Percentiles rank a stretch among this genome's conserved stretches.
Conservation (phyloP, 2,113 vertebrate genomes). For the Gracilinanus agilis region DNA sequence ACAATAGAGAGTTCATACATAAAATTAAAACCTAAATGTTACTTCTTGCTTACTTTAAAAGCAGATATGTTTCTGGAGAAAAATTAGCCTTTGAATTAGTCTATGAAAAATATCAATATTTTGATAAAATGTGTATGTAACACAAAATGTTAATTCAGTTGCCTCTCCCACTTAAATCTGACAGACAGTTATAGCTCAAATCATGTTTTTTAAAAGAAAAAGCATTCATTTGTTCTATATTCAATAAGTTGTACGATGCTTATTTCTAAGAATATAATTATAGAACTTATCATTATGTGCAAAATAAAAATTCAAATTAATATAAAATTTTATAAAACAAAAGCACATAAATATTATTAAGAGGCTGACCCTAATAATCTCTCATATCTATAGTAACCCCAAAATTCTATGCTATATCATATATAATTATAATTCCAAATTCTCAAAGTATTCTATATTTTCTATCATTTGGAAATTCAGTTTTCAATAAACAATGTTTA, state of each 20-base stretch:
- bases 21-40: background rate
- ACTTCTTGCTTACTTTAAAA: background rate
- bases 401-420: constrained; percentile 5
- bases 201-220: background rate
- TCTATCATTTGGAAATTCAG: background rate
- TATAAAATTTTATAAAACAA: background rate
- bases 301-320: background rate
- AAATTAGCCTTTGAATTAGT: background rate
- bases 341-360: background rate
- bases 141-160: too few species aligned
- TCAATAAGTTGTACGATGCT: background rate
- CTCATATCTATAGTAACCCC: background rate
- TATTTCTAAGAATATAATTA: background rate
- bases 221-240: background rate
- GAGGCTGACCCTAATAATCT: background rate
- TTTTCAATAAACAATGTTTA: constrained; percentile 31
- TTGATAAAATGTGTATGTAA: background rate
- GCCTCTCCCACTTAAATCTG: too few species aligned
- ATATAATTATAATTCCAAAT: constrained; percentile 14
- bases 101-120: background rate
- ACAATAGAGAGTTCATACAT: background rate
- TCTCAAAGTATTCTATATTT: background rate
- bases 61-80: background rate
- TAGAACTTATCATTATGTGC: background rate
- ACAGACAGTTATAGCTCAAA: background rate